phyloP scores from a whole-genome alignment of 2,797 vertebrate species.

The Hemibagrus guttatus region DNA sequence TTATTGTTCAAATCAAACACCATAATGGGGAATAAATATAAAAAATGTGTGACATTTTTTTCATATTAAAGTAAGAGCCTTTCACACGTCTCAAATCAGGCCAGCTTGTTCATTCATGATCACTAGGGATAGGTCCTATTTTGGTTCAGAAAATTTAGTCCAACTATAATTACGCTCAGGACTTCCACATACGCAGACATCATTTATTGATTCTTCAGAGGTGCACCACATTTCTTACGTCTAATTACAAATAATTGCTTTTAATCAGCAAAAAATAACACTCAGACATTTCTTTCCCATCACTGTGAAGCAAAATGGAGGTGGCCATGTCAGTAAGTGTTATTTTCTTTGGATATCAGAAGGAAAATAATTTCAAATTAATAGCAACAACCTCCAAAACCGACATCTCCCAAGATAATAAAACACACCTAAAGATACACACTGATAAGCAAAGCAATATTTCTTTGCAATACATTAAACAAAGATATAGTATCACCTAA shows the following conservation, averaged over 20 bases:
- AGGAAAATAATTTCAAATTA: neutral
- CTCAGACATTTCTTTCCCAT: neutral
- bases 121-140: conserved; percentile 16
- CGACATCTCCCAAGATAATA: conserved; percentile 1
- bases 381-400: neutral
- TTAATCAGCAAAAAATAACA: conserved; percentile 4
- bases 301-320: neutral
- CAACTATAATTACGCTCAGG: conserved; percentile 3
- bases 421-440: neutral
- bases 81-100: conserved; percentile 9
- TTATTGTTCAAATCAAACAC: neutral
- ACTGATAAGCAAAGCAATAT: conserved; percentile 1
- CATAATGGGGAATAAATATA: neutral
- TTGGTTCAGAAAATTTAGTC: conserved; percentile 15
- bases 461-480: conserved; percentile 3
- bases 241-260: conserved; percentile 12
- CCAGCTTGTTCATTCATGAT: conserved; percentile 5
- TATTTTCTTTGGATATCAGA: neutral
- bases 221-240: neutral
- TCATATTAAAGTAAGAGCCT: neutral
- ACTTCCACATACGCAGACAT: neutral
- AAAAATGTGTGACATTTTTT: neutral
- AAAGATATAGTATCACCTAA: neutral
- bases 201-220: neutral
- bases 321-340: neutral